These are phyloP conservation scores for Ashinkailepas kermadecensis DNA, from an alignment of 2,888 invertebrate species.

Conservation along the genomic window DNA sequence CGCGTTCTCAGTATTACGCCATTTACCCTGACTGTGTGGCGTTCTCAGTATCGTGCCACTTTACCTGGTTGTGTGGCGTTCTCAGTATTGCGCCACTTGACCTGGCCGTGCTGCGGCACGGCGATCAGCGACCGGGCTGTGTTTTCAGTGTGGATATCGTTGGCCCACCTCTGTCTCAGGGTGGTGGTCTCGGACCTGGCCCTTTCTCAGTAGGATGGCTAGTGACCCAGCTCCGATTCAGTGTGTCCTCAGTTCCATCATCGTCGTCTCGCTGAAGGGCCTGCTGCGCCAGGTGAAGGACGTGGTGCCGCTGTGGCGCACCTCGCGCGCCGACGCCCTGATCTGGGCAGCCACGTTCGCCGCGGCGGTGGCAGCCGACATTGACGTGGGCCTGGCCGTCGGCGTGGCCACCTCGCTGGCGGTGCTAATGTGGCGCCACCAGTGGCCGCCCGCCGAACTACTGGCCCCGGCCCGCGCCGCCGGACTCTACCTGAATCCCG, in stretches of 20 bases:
- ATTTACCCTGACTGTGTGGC: too few relatives aligned
- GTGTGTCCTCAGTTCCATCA: slow-evolving; percentile 72
- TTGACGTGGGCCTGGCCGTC: not conserved
- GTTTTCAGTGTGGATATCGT: not conserved
- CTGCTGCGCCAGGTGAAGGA: slow-evolving; percentile 63
- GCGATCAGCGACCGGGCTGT: too few relatives aligned
- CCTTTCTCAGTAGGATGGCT: not conserved
- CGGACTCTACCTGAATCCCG: not conserved
- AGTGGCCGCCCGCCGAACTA: not conserved
- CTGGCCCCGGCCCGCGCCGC: not conserved
- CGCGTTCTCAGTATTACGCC: too few relatives aligned
- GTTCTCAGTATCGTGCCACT: too few relatives aligned
- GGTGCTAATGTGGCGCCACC: not conserved
- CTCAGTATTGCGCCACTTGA: not conserved
- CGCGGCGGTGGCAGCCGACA: not conserved
- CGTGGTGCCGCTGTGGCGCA: not conserved
- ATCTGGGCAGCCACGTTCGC: not conserved
- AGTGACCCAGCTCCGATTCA: slow-evolving; percentile 40
- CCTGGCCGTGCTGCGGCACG: not conserved
- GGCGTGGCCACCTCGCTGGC: not conserved
- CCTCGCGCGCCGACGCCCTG: not conserved
- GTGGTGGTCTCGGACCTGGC: not conserved
- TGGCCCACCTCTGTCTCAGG: not conserved
- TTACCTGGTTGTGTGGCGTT: not conserved
- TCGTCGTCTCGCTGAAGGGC: slow-evolving; percentile 69